These are phyloP conservation scores for Dromas ardeola DNA, from an alignment of 2,113 vertebrate genomes.

Conservation along the genomic window DNA sequence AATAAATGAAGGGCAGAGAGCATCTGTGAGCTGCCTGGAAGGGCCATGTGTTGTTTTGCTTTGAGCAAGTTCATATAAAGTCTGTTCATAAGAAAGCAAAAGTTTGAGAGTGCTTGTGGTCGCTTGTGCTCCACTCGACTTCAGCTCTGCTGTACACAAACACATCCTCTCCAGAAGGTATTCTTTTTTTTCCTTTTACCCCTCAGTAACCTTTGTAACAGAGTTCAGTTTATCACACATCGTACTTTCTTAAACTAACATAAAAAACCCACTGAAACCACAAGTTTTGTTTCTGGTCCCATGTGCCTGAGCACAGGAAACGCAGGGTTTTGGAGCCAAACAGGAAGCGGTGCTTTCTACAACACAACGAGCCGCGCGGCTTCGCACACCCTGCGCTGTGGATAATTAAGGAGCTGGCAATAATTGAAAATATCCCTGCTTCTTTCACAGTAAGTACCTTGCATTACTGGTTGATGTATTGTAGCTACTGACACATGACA, in stretches of 20 bases:
- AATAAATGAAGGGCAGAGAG: neutral
- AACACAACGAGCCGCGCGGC: accelerated
- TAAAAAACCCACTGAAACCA: neutral
- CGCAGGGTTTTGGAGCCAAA: neutral
- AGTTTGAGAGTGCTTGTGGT: neutral
- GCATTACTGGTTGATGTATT: neutral
- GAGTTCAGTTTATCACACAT: neutral
- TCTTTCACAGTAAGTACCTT: conserved; percentile 12
- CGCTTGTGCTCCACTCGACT: accelerated
- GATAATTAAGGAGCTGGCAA: conserved; percentile 10
- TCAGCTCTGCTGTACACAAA: neutral
- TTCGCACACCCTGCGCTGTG: neutral
- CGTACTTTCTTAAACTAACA: neutral
- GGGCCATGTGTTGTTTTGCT: neutral
- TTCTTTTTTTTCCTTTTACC: neutral
- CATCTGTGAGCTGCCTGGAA: neutral
- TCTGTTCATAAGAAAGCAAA: neutral
- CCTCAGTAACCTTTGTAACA: neutral
- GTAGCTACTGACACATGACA: conserved; percentile 22
- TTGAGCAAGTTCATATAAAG: neutral
- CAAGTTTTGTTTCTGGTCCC: neutral
- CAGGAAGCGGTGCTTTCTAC: neutral
- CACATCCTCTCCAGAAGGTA: accelerated
- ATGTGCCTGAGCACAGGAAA: neutral
- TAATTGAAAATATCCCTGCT: neutral